These are phyloP conservation scores for Danio choprae DNA, from an alignment of 2,797 vertebrate genomes.

Conservation along the genomic window DNA sequence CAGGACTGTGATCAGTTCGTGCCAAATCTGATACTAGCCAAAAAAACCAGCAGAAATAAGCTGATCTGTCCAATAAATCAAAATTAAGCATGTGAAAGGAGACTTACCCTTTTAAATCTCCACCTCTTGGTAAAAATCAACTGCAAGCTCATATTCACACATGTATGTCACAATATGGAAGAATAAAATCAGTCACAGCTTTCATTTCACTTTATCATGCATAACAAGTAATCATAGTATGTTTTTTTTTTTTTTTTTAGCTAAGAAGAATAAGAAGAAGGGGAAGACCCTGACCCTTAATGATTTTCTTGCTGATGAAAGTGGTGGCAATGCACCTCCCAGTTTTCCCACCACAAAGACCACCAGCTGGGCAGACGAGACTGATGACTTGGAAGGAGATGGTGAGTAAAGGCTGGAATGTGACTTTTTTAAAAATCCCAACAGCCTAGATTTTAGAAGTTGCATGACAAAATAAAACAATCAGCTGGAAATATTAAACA, in stretches of 20 bases:
- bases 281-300: conserved; percentile 96
- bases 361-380: conserved; percentile 97
- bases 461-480: background rate
- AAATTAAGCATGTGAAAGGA: no score
- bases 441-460: background rate
- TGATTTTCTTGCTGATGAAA: conserved; percentile 93
- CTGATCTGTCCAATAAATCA: no score
- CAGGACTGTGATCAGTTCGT: no score
- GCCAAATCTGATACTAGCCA: no score
- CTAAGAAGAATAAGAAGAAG: conserved; percentile 99
- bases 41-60: no score
- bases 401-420: conserved; percentile 73
- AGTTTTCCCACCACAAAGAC: conserved; percentile 84
- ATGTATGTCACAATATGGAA: no score
- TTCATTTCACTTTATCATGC: background rate
- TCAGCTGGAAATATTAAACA: background rate
- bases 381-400: conserved; percentile 94
- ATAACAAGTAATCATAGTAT: background rate
- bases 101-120: no score
- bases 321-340: conserved; percentile 70
- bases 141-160: no score
- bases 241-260: conserved; percentile 65
- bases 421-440: conserved; percentile 2
- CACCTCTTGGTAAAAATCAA: no score
- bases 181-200: no score